Conservation (phyloP, 2,113 vertebrate species). For the Elephantulus edwardii region DNA sequence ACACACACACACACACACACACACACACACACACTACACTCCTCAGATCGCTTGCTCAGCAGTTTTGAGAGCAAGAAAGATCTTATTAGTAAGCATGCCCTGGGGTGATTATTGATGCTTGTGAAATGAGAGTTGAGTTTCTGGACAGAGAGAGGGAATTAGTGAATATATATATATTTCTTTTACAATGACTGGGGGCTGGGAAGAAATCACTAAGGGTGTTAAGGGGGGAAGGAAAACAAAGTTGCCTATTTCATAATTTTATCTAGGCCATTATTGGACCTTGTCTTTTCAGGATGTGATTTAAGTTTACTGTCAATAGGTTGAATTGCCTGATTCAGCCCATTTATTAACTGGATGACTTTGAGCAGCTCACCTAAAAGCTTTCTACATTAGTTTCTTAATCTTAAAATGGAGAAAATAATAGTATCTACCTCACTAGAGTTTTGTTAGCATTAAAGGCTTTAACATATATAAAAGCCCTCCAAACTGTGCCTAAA, state of each 20-base stretch:
- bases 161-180: neutral
- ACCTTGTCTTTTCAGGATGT: neutral
- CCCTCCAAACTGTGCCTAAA: neutral
- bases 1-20: neutral
- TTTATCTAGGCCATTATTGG: neutral
- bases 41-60: neutral
- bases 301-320: neutral
- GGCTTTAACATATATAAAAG: neutral
- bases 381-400: neutral
- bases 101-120: neutral
- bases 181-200: neutral
- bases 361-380: neutral
- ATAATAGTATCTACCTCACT: neutral
- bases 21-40: neutral
- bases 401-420: neutral
- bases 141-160: neutral
- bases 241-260: neutral
- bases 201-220: neutral
- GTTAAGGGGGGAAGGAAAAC: neutral
- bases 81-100: neutral
- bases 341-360: neutral
- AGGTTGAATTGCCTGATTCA: neutral
- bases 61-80: neutral
- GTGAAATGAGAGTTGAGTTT: slow-evolving; percentile 1
- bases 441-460: neutral